Base-by-base conservation (phyloP, 1,140 invertebrate species). In the Drosophila eugracilis region DNA sequence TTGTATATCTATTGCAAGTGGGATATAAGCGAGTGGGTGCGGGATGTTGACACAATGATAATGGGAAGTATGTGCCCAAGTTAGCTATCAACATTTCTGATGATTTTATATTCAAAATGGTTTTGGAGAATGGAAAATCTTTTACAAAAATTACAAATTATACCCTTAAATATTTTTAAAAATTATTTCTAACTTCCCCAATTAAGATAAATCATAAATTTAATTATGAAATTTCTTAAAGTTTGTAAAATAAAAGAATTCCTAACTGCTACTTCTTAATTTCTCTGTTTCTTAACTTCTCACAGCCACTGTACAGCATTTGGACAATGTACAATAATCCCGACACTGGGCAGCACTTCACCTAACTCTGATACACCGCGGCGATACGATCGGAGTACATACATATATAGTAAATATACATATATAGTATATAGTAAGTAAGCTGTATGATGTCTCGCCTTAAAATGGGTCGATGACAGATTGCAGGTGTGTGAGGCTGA, bases 361-460 rank as follows among this genome's bases (percentile, higher is more conserved):
- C 42, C 12, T 12, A 5, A 10, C 41, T 26, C 21, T 45, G 78
- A 79, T 81, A 78, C 65, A 9, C n/a, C n/a, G n/a, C n/a, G n/a
- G n/a, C 54, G 78, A 81, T 81, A 80, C 65, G 55, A 80, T 79
- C 76, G 53, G 21, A 7, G 2, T 37, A 37, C 4, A 24, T 28
- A 9, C 10, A 14, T 14, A 44, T 24, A 15, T 37, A 37, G n/a
- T 37, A 37, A 1, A 22, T 26, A 14, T 15, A n/a, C 14, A 44
- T 44, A 22, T 22, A 24, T 5, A 3, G 10, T 15, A 5, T 17
- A 21, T 50, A 34, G 42, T 47, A 32, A 26, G 22, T 3, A 26
- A n/a, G n/a, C 12, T 17, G 14, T 39, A 22, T 34, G 78, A 81
- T 80, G 60, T 45, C 60, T 60, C 28, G 28, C 28, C 60, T 5